Percentiles rank a stretch among this genome's conserved stretches.
These are phyloP conservation scores for Perithous albicinctus DNA, from an alignment of 2,888 invertebrate genomes.

Conservation along the genomic window DNA sequence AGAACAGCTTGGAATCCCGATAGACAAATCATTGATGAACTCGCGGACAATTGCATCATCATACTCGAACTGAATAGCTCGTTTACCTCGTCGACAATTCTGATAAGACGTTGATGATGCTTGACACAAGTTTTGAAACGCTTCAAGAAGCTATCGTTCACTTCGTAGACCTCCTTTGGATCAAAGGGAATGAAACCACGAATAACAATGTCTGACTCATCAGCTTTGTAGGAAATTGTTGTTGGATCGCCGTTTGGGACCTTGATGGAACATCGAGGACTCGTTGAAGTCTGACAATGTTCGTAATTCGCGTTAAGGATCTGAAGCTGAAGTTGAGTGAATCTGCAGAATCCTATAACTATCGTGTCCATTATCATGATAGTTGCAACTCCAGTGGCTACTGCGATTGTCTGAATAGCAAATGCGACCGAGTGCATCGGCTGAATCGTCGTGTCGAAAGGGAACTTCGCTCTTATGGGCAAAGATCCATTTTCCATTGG, in stretches of 20 bases:
- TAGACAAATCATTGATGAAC: conserved; percentile 79
- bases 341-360: conserved; percentile 68
- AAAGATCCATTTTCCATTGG: conserved; percentile 73
- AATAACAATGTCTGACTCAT: conserved; percentile 38
- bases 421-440: conserved; percentile 73
- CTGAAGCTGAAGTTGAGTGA: conserved; percentile 72
- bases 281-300: conserved; percentile 60
- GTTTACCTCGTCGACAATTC: conserved; percentile 73
- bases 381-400: conserved; percentile 69
- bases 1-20: conserved; percentile 79
- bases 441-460: conserved; percentile 73
- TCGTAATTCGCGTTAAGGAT: conserved; percentile 73
- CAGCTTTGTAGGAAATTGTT: not conserved
- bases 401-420: conserved; percentile 69
- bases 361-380: conserved; percentile 75
- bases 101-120: conserved; percentile 75
- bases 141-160: conserved; percentile 57
- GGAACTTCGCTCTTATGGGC: conserved; percentile 77
- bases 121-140: conserved; percentile 70
- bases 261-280: not conserved
- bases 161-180: conserved; percentile 52
- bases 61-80: conserved; percentile 73
- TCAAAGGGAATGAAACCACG: conserved; percentile 59
- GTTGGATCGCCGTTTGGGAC: not conserved
- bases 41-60: conserved; percentile 77